Evolutionary conservation across 2,797 vertebrate genomes (phyloP).

Genomic region (Malurus leucopterus): DNA sequence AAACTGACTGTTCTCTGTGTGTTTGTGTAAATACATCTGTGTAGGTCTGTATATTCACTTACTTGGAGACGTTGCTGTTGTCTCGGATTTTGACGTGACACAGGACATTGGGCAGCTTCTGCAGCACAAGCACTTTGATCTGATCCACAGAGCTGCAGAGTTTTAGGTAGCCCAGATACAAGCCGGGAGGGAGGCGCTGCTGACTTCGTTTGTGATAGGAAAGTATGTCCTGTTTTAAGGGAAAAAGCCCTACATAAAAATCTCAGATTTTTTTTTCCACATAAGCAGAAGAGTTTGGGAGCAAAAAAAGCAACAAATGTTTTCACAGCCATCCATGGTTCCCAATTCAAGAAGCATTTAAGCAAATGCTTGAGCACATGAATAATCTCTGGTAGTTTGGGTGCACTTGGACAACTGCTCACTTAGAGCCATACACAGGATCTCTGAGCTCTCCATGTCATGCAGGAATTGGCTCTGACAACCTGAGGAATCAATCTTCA

Average conservation of each 20-base stretch:
- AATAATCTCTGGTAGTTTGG: neutral
- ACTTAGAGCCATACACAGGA: neutral
- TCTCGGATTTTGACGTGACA: conserved; percentile 89
- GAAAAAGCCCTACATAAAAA: neutral
- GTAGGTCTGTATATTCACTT: neutral
- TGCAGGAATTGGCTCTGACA: neutral
- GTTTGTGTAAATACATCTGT: neutral
- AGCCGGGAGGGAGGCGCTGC: conserved; percentile 84
- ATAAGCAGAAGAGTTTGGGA: neutral
- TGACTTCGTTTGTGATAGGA: conserved; percentile 88
- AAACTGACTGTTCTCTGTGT: neutral
- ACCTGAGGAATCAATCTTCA: neutral
- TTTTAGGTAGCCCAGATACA: conserved; percentile 95
- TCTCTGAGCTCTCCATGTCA: neutral
- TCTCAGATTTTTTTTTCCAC: neutral
- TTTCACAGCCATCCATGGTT: neutral
- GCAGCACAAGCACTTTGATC: conserved; percentile 92
- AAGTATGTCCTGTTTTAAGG: conserved; percentile 82
- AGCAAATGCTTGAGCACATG: neutral
- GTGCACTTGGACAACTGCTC: neutral
- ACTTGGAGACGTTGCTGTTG: conserved; percentile 88
- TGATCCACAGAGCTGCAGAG: conserved; percentile 97
- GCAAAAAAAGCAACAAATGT: conserved; percentile 28
- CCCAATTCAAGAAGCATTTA: neutral
- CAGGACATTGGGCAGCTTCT: conserved; percentile 89